These are phyloP conservation scores for Thera obeliscata DNA, from an alignment of 2,888 invertebrate genomes.

Conservation along the genomic window DNA sequence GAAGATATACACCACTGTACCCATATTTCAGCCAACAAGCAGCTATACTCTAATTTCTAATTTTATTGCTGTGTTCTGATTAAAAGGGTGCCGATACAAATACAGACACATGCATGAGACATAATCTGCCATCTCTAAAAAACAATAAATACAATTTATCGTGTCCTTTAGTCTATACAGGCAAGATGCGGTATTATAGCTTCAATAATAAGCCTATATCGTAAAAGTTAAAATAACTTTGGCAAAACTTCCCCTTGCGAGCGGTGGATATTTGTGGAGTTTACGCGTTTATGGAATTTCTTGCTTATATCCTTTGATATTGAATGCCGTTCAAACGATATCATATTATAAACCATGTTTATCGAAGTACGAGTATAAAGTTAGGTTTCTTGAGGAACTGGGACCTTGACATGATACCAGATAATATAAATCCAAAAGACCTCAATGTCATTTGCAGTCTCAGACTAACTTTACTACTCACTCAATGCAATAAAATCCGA, in stretches of 20 bases:
- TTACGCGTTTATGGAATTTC: neutral
- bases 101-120: too few relatives aligned
- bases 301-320: slow-evolving; percentile 7
- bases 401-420: neutral
- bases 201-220: slow-evolving; percentile 25
- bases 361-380: too few relatives aligned
- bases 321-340: neutral
- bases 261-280: slow-evolving; percentile 43
- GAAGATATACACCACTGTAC: too few relatives aligned
- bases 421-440: too few relatives aligned
- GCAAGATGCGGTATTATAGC: slow-evolving; percentile 3
- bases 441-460: too few relatives aligned
- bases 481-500: too few relatives aligned
- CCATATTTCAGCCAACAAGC: too few relatives aligned
- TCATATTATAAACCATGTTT: neutral
- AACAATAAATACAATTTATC: neutral
- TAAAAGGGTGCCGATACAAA: too few relatives aligned
- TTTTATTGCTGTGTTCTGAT: too few relatives aligned
- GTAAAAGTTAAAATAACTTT: slow-evolving; percentile 32
- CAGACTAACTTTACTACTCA: too few relatives aligned
- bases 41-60: too few relatives aligned
- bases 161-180: neutral
- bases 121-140: neutral
- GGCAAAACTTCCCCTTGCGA: slow-evolving; percentile 15
- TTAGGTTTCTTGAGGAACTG: too few relatives aligned